Percentiles rank a stretch among this genome's conserved stretches.
These are phyloP conservation scores for Leistus spinibarbis DNA, from an alignment of 2,888 invertebrate species.

Conservation along the genomic window DNA sequence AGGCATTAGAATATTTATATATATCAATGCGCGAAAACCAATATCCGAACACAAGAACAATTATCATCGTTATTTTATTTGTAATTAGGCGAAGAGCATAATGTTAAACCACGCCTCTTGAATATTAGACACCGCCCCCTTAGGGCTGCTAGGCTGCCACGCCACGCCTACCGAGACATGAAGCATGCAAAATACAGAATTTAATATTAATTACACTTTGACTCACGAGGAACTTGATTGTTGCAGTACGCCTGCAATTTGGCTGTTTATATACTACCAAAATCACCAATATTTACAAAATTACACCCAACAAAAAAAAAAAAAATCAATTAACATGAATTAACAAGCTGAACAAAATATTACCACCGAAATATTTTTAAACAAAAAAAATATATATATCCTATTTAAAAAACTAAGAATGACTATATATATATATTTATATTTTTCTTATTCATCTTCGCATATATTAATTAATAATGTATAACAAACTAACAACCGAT, in stretches of 20 bases:
- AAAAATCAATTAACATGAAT: conserved; percentile 32
- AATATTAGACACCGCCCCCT: background rate
- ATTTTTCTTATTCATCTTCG: background rate
- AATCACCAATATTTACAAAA: conserved; percentile 36
- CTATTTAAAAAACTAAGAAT: conserved; percentile 32
- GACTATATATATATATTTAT: conserved; percentile 18
- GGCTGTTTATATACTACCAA: conserved; percentile 35
- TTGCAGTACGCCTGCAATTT: conserved; percentile 35
- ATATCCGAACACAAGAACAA: conserved; percentile 21
- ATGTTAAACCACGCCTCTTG: background rate
- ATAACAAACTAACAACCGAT: conserved; percentile 40
- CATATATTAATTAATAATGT: conserved; percentile 30
- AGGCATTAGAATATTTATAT: conserved; percentile 20
- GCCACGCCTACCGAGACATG: background rate
- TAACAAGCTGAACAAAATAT: conserved; percentile 27
- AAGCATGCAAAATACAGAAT: background rate
- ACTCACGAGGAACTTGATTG: conserved; percentile 24
- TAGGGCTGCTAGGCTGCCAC: background rate
- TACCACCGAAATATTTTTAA: conserved; percentile 34
- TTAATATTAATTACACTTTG: background rate
- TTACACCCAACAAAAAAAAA: conserved; percentile 37
- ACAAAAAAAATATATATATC: conserved; percentile 16
- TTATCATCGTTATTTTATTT: background rate
- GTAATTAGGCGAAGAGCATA: background rate
- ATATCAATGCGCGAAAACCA: conserved; percentile 7